phyloP scores from a whole-genome alignment of 2,888 invertebrate species.

The Andrena minutula region DNA sequence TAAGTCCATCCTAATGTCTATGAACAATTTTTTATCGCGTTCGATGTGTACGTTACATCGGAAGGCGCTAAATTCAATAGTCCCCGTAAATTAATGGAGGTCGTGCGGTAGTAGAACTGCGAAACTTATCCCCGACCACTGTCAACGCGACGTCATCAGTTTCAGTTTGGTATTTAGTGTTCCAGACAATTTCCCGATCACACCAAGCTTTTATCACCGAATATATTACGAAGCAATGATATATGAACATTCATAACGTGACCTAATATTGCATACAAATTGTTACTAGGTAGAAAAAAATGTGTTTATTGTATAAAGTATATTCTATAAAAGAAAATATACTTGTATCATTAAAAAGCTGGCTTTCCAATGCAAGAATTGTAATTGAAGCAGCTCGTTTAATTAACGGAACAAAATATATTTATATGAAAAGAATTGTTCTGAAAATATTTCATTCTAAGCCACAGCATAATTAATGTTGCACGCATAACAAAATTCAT shows the following conservation, averaged over 20 bases:
- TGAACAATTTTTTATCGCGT: slow-evolving; percentile 2
- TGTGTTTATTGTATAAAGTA: slow-evolving; percentile 79
- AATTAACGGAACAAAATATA: not conserved
- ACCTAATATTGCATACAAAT: slow-evolving; percentile 65
- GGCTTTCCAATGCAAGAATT: slow-evolving; percentile 21
- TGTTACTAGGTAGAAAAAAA: slow-evolving; percentile 70
- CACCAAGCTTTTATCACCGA: slow-evolving; percentile 45
- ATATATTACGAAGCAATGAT: slow-evolving; percentile 39
- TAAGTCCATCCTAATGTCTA: not conserved
- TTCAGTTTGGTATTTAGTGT: slow-evolving; percentile 32
- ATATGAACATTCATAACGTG: slow-evolving; percentile 52
- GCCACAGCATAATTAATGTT: no score
- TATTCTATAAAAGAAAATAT: slow-evolving; percentile 69
- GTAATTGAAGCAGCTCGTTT: slow-evolving; percentile 5
- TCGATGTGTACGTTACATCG: not conserved
- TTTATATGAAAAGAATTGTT: slow-evolving; percentile 1
- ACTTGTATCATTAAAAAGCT: slow-evolving; percentile 63
- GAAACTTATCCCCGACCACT: not conserved
- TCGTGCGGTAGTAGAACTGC: not conserved
- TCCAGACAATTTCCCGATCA: slow-evolving; percentile 39
- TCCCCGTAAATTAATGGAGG: not conserved
- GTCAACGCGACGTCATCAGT: not conserved
- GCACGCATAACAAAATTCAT: no score
- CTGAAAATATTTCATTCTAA: no score
- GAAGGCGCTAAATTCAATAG: slow-evolving; percentile 17